Percentiles rank a stretch among this genome's conserved stretches.
These are phyloP conservation scores for Ictalurus punctatus DNA, from an alignment of 2,113 vertebrate genomes.

Conservation along the genomic window DNA sequence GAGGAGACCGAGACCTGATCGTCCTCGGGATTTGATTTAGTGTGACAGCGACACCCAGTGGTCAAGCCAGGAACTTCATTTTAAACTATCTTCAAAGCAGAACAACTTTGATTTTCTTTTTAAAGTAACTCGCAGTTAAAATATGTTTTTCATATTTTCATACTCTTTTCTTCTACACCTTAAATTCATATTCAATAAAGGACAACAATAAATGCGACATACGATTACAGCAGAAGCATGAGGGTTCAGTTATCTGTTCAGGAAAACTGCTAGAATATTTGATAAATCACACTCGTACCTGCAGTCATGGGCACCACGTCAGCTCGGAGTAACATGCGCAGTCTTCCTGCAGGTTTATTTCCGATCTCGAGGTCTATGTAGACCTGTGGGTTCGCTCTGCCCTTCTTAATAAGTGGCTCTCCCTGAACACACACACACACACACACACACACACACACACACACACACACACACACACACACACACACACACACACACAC, in stretches of 20 bases:
- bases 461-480: neutral
- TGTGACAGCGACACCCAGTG: neutral
- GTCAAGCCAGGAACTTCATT: neutral
- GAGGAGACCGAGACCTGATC: neutral
- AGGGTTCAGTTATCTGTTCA: neutral
- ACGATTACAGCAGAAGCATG: neutral
- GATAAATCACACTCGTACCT: slow-evolving; percentile 68
- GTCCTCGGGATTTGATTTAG: neutral
- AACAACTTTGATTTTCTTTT: neutral
- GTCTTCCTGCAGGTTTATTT: slow-evolving; percentile 88
- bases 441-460: neutral
- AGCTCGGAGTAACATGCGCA: slow-evolving; percentile 86
- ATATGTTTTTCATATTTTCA: too few species aligned
- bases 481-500: too few species aligned
- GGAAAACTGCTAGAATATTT: neutral
- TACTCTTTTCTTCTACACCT: neutral
- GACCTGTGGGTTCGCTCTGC: slow-evolving; percentile 88
- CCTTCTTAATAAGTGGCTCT: slow-evolving; percentile 86
- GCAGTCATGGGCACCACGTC: slow-evolving; percentile 95
- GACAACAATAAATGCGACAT: neutral
- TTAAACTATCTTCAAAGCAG: neutral
- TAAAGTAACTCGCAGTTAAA: neutral
- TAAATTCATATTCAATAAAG: neutral
- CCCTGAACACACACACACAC: slow-evolving; percentile 67
- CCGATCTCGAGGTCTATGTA: slow-evolving; percentile 98